These are phyloP conservation scores for Bos indicus DNA, from an alignment of 2,113 vertebrate genomes.

Conservation along the genomic window DNA sequence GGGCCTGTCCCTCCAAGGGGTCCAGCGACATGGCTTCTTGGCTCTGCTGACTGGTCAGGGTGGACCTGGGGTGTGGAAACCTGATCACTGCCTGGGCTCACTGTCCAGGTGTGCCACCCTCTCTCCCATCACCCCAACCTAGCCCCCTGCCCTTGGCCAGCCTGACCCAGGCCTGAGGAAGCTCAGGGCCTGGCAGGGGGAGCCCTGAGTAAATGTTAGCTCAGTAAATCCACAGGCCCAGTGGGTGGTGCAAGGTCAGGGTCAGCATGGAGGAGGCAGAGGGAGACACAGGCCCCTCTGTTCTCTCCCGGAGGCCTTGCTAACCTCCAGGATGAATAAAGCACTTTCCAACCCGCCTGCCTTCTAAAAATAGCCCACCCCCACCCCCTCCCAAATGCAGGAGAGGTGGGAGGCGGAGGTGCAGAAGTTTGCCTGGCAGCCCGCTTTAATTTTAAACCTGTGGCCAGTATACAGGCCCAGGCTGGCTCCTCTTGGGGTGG, in stretches of 20 bases:
- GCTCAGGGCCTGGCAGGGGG: background rate
- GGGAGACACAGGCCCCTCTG: background rate
- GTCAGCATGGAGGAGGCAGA: background rate
- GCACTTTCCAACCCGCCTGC: background rate
- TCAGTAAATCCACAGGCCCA: background rate
- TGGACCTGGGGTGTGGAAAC: background rate
- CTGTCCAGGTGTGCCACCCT: too few species aligned
- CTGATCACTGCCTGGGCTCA: background rate
- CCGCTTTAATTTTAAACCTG: background rate
- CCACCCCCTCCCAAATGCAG: background rate
- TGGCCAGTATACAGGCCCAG: background rate
- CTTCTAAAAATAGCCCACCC: conserved; percentile 17
- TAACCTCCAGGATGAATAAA: background rate
- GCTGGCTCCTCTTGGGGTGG: background rate
- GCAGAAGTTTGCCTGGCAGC: background rate
- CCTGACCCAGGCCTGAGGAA: background rate
- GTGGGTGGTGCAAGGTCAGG: background rate
- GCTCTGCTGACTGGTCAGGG: background rate
- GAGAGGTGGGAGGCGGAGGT: background rate
- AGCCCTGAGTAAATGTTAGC: background rate
- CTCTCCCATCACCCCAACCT: background rate
- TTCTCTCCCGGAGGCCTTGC: background rate
- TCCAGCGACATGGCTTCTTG: fast-evolving
- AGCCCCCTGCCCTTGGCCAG: background rate
- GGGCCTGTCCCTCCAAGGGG: background rate